Evolutionary conservation across 2,888 invertebrate species (phyloP), one percentile per base, ranked within the genome.

Genomic region (Blera fallax): DNA sequence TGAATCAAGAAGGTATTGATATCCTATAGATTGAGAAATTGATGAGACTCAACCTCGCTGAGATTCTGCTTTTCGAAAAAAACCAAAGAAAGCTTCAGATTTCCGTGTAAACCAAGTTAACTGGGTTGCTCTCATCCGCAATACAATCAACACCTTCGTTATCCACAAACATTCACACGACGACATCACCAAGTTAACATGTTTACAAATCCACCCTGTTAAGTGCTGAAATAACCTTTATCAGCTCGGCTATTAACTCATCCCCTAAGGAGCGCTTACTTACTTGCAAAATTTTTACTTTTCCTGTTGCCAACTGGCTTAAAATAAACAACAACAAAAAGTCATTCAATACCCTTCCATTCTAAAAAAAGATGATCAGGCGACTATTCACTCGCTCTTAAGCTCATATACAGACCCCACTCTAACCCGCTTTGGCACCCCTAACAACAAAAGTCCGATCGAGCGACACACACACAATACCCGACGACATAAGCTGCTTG

Each of bases 401-500:
- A 78, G 67, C 69, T 60, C 52, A 52, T 58, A 67, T 74, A 1
- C 69, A 69, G 14, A 16, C 65, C 56, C 65, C 21, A 48, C n/a
- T 14, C 16, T 50, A 52, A 60, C 40, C 56, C 14, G 34, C 54
- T 34, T 32, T 32, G 18, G 8, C 40, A 27, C 27, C 58, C 45
- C 40, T 32, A 21, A 32, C 52, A 70, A 40, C 27, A 1, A 64
- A 2, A 32, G 16, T 0, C 32, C 32, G n/a, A 10, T 37, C 21
- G 11, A 7, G 14, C 6, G 32, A 34, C 34, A 50, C 24, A 32
- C 32, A 34, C 24, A 32, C 16, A 27, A 48, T 2, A 69, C 32
- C 24, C 48, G 27, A 56, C 37, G 1, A n/a, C n/a, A 10, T 77
- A 77, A 77, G 69, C 77, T 27, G 48, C 69, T 54, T 78, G 60